These are phyloP conservation scores for Chironomus tepperi DNA, from an alignment of 1,140 invertebrate species.

Conservation along the genomic window DNA sequence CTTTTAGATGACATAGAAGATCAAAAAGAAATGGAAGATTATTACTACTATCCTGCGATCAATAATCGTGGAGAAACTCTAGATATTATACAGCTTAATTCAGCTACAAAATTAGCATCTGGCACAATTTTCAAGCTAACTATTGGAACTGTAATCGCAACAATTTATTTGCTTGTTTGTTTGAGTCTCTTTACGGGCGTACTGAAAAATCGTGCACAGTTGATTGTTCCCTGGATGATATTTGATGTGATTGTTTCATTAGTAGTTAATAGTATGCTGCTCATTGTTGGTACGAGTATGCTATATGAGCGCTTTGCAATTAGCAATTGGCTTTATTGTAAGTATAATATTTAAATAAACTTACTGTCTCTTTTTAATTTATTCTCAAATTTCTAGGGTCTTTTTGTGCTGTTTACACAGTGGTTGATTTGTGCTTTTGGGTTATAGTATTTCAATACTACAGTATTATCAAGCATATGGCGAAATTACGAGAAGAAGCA, in stretches of 20 bases:
- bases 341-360: conserved; percentile 27
- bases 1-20: conserved; percentile 36
- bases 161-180: conserved; percentile 33
- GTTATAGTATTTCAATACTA: conserved; percentile 38
- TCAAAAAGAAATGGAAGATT: conserved; percentile 34
- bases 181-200: conserved; percentile 35
- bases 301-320: conserved; percentile 33
- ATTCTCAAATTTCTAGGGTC: conserved; percentile 29
- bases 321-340: conserved; percentile 34
- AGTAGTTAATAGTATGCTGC: conserved; percentile 30
- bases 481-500: conserved; percentile 37
- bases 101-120: conserved; percentile 34
- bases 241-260: conserved; percentile 32
- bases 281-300: conserved; percentile 33
- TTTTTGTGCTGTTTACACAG: conserved; percentile 33
- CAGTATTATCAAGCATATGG: conserved; percentile 36
- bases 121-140: conserved; percentile 35
- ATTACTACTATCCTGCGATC: conserved; percentile 35
- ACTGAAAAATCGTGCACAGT: conserved; percentile 34
- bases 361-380: not conserved
- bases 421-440: conserved; percentile 36
- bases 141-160: conserved; percentile 30
- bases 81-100: conserved; percentile 34
- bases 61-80: conserved; percentile 28
- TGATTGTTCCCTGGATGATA: conserved; percentile 36